phyloP scores from a whole-genome alignment of 2,888 invertebrate genomes.

The Lampropteryx suffumata region DNA sequence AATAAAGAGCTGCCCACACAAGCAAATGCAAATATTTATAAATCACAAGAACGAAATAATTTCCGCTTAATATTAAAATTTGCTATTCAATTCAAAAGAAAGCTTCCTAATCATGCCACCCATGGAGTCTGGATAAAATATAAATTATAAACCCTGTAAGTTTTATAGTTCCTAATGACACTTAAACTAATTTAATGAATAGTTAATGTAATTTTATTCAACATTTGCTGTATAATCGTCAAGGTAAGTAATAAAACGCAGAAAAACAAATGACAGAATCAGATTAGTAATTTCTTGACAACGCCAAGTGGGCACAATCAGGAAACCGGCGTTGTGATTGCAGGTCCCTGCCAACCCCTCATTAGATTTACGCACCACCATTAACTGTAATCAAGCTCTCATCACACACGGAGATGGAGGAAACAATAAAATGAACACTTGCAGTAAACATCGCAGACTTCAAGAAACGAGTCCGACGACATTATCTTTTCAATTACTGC shows the following conservation, averaged over 20 bases:
- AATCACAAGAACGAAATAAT: no score
- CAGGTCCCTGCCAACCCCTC: constrained; percentile 61
- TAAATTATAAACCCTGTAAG: constrained; percentile 2
- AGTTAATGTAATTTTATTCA: constrained; percentile 30
- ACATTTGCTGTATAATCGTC: constrained; percentile 39
- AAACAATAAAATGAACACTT: constrained; percentile 70
- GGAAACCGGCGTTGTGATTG: constrained; percentile 63
- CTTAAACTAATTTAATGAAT: constrained; percentile 29
- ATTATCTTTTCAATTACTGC: constrained; percentile 26
- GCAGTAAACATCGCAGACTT: constrained; percentile 44
- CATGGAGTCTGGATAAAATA: neutral
- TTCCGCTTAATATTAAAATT: no score
- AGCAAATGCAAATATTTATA: no score
- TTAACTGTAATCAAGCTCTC: constrained; percentile 72
- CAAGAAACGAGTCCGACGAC: constrained; percentile 16
- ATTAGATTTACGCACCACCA: constrained; percentile 75
- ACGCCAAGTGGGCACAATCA: constrained; percentile 59
- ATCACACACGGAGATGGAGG: constrained; percentile 70
- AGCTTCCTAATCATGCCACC: constrained; percentile 8
- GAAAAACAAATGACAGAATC: constrained; percentile 48
- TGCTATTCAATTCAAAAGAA: neutral
- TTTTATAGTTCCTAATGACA: constrained; percentile 15
- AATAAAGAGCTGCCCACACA: no score
- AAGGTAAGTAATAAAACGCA: constrained; percentile 36
- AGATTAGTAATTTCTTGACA: constrained; percentile 58